Base-by-base conservation (phyloP, 1,140 invertebrate genomes). In the Dreissena polymorpha region DNA sequence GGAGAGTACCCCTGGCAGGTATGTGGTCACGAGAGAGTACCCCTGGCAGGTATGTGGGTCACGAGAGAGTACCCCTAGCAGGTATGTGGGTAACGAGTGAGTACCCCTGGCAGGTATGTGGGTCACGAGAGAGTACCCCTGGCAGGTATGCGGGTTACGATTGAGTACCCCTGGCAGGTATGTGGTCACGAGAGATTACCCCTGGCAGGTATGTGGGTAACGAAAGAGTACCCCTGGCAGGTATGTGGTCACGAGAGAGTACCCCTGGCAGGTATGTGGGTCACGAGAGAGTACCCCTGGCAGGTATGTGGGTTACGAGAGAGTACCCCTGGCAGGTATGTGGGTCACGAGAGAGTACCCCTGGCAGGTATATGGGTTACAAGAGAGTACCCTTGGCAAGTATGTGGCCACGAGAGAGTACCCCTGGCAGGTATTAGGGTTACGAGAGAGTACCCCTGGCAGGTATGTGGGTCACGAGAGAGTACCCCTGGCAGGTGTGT, bases 1-100 rank as follows among this genome's bases (percentile, higher is more conserved):
- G 80, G 80, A 23, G 80, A 83, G 69, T 75, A 74, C 49, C 80
- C 80, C 53, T 83, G 80, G 80, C 80, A 83, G 55, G 80, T 84
- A 71, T 23, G 68, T 67, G 23, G 23, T n/a, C 18, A 63, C 23
- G 60, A n/a, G n/a, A n/a, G n/a, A n/a, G n/a, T n/a, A n/a, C n/a
- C 55, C 55, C 13, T 13, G 55, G 55, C 7, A n/a, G 23, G 2
- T n/a, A 63, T 63, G 23, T 63, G 18, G 23, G 23, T n/a, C 18
- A 63, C 23, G 60, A n/a, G n/a, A n/a, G n/a, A n/a, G n/a, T n/a
- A n/a, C n/a, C n/a, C n/a, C n/a, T n/a, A n/a, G n/a, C 7, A 63
- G 23, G 2, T 5, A 63, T 63, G 18, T 63, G 23, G 23, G 39
- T 39, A 2, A 39, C 39, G 39, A 5, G 39, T n/a, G n/a, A n/a